A percentile compares a stretch with the other conserved stretches of the same genome.
Evolutionary conservation across 2,797 vertebrate genomes (phyloP).

Genomic region (Rhynchonycteris naso): DNA sequence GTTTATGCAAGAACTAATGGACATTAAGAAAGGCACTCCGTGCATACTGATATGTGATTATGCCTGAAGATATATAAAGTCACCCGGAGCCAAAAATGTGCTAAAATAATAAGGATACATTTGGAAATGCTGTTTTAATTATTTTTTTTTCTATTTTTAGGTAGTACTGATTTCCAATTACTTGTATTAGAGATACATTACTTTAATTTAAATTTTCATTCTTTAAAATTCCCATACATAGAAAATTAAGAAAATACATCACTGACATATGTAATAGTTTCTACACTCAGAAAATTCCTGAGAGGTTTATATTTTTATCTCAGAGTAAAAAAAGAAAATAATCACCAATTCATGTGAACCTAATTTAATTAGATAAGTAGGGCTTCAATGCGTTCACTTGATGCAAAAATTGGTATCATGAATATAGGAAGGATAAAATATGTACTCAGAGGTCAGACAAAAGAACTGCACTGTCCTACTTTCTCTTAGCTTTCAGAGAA

Average conservation of each 20-base stretch:
- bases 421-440: slow-evolving; percentile 4
- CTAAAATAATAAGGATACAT: slow-evolving; percentile 53
- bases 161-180: slow-evolving; percentile 48
- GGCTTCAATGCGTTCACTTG: not conserved
- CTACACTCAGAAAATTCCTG: slow-evolving; percentile 36
- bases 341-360: not conserved
- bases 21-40: slow-evolving; percentile 39
- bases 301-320: slow-evolving; percentile 53
- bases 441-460: not conserved
- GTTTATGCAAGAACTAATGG: slow-evolving; percentile 63
- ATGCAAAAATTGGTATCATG: slow-evolving; percentile 34
- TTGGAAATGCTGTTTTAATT: slow-evolving; percentile 61
- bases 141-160: slow-evolving; percentile 69
- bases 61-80: slow-evolving; percentile 55
- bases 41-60: slow-evolving; percentile 66
- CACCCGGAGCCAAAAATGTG: slow-evolving; percentile 65
- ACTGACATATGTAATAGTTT: slow-evolving; percentile 31
- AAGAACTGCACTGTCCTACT: not conserved
- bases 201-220: slow-evolving; percentile 63
- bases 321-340: slow-evolving; percentile 40
- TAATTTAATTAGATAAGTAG: slow-evolving; percentile 57
- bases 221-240: slow-evolving; percentile 39
- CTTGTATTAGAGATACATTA: slow-evolving; percentile 50
- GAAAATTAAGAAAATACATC: slow-evolving; percentile 60
- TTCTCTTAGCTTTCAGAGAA: slow-evolving; percentile 27